Conservation (phyloP, 2,113 vertebrate genomes). For the Paratilapia polleni region DNA sequence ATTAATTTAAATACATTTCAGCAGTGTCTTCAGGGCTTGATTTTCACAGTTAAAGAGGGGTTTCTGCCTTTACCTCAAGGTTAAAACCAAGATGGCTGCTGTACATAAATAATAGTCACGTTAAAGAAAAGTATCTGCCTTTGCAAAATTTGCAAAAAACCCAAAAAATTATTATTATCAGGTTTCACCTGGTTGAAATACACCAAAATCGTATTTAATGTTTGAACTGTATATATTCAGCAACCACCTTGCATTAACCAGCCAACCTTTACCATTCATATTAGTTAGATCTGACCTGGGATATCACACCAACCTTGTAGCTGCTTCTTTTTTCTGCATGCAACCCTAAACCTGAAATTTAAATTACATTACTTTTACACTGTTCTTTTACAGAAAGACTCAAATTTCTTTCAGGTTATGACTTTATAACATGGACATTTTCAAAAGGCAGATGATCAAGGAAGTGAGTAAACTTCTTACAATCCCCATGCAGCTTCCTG, state of each 20-base stretch:
- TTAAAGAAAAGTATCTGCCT: neutral
- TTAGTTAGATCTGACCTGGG: neutral
- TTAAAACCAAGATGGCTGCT: neutral
- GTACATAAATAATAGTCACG: neutral
- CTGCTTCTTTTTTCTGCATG: conserved; percentile 15
- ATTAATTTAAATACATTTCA: too few relatives aligned
- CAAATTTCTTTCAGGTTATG: neutral
- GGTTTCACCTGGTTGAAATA: neutral
- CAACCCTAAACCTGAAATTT: conserved; percentile 47
- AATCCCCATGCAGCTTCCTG: too few relatives aligned
- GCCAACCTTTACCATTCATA: too few relatives aligned
- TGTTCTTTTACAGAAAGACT: neutral
- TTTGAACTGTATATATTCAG: neutral
- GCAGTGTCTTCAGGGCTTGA: too few relatives aligned
- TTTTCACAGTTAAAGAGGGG: too few relatives aligned
- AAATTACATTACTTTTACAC: neutral
- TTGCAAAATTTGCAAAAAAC: neutral
- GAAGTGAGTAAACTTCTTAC: too few relatives aligned
- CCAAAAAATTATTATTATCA: neutral
- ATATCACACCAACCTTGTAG: conserved; percentile 49
- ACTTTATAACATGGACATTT: neutral
- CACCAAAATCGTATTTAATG: too few relatives aligned
- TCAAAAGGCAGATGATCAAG: too few relatives aligned
- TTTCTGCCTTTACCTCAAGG: too few relatives aligned
- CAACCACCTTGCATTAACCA: neutral